These are phyloP conservation scores for Tiliacea citrago DNA, from an alignment of 2,888 invertebrate genomes.

Conservation along the genomic window DNA sequence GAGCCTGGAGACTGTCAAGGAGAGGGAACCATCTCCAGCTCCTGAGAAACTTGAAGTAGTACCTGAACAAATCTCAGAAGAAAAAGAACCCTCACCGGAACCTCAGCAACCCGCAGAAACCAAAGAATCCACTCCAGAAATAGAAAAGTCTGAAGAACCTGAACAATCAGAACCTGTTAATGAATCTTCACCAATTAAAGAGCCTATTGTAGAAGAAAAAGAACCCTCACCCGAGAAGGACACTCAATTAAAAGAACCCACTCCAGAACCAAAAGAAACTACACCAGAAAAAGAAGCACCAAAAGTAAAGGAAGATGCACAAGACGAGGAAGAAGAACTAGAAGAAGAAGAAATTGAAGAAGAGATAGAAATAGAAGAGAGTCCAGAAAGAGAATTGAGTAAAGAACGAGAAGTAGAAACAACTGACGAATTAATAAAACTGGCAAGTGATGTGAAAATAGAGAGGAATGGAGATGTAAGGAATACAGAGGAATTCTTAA, in stretches of 20 bases:
- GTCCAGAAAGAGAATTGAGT: conserved; percentile 54
- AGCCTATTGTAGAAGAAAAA: conserved; percentile 35
- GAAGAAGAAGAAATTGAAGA: conserved; percentile 56
- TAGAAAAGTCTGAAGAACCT: conserved; percentile 47
- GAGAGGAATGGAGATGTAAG: conserved; percentile 73
- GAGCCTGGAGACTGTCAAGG: conserved; percentile 68
- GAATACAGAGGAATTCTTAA: conserved; percentile 79
- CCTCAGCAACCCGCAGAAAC: conserved; percentile 37
- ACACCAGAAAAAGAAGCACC: conserved; percentile 32
- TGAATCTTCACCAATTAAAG: conserved; percentile 21
- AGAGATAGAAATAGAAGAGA: conserved; percentile 47
- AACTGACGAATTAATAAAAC: conserved; percentile 68
- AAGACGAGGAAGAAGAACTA: conserved; percentile 43
- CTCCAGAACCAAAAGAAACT: conserved; percentile 44
- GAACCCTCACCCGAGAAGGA: conserved; percentile 41
- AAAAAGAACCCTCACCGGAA: conserved; percentile 45
- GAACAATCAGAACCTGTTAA: conserved; percentile 43
- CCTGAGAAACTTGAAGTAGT: conserved; percentile 62
- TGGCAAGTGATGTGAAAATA: conserved; percentile 69
- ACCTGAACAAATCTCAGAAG: conserved; percentile 45
- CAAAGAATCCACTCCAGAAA: conserved; percentile 60
- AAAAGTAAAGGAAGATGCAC: conserved; percentile 23
- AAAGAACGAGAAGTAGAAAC: conserved; percentile 54
- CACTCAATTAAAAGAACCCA: conserved; percentile 20
- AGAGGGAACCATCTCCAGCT: conserved; percentile 56